Evolutionary conservation across 2,888 invertebrate genomes (phyloP).

Genomic region (Dicranocentrus wangi): DNA sequence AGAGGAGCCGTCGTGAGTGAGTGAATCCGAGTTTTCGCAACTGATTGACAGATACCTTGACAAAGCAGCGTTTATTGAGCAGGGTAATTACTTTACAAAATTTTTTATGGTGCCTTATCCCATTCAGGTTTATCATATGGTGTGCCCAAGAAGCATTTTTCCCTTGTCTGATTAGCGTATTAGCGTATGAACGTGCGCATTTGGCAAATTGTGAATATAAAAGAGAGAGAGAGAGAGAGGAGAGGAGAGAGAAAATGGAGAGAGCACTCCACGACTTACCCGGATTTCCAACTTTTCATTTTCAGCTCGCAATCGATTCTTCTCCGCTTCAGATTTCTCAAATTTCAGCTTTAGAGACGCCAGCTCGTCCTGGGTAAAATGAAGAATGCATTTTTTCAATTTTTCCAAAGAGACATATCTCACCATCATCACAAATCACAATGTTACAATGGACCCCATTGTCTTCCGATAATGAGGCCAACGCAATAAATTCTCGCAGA

Average conservation of each 20-base stretch:
- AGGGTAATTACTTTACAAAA: constrained; percentile 39
- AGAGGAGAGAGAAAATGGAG: background rate
- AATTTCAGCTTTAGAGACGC: constrained; percentile 86
- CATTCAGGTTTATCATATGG: constrained; percentile 24
- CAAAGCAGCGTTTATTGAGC: constrained; percentile 52
- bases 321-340: constrained; percentile 90
- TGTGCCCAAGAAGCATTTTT: constrained; percentile 12
- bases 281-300: constrained; percentile 92
- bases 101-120: constrained; percentile 15
- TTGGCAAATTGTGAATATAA: constrained; percentile 25
- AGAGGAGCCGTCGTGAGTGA: background rate
- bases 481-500: background rate
- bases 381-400: constrained; percentile 12
- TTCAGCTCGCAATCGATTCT: constrained; percentile 88
- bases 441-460: constrained; percentile 35
- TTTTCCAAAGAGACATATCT: constrained; percentile 3
- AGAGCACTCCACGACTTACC: constrained; percentile 78
- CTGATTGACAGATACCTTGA: constrained; percentile 67
- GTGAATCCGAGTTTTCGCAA: too few relatives aligned
- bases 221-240: too few relatives aligned
- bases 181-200: background rate
- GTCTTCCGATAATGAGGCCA: constrained; percentile 21
- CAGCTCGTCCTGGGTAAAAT: constrained; percentile 85
- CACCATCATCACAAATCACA: constrained; percentile 22
- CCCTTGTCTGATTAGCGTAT: background rate